Conservation (phyloP, 2,888 invertebrate genomes). For the Panopea generosa region DNA sequence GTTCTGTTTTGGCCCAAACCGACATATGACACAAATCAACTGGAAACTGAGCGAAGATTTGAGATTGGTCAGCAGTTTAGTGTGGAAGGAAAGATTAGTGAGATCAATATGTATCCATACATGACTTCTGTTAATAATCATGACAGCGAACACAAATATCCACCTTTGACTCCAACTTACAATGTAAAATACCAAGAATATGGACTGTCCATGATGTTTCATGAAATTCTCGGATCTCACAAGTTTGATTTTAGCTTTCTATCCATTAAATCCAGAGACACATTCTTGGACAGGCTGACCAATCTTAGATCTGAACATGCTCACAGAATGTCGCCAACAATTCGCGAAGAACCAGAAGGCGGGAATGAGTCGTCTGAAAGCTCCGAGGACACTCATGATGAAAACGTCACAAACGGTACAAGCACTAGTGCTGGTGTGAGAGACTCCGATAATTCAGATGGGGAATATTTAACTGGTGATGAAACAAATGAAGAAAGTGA, state of each 20-base stretch:
- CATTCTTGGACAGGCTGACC: slow-evolving; percentile 75
- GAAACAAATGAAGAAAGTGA: slow-evolving; percentile 27
- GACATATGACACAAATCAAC: slow-evolving; percentile 72
- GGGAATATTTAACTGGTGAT: slow-evolving; percentile 19
- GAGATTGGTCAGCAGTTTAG: slow-evolving; percentile 78
- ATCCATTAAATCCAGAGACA: slow-evolving; percentile 71
- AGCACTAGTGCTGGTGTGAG: background rate
- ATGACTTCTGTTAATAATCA: background rate
- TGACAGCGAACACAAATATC: slow-evolving; percentile 5
- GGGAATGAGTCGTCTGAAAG: slow-evolving; percentile 75
- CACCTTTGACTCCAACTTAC: slow-evolving; percentile 32
- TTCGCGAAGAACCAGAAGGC: slow-evolving; percentile 79
- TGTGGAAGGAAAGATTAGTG: slow-evolving; percentile 76
- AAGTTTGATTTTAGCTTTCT: slow-evolving; percentile 72
- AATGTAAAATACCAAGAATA: slow-evolving; percentile 63
- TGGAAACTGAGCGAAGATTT: slow-evolving; percentile 70
- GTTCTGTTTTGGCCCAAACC: slow-evolving; percentile 79
- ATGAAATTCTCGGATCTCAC: slow-evolving; percentile 67
- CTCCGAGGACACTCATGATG: slow-evolving; percentile 17
- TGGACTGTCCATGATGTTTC: slow-evolving; percentile 72
- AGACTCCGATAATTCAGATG: slow-evolving; percentile 8
- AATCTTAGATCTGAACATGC: slow-evolving; percentile 77
- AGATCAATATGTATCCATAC: slow-evolving; percentile 72
- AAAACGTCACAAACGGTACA: background rate
- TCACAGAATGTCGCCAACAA: slow-evolving; percentile 75